Conservation (phyloP, 1,140 invertebrate species). For the Radopholus similis region DNA sequence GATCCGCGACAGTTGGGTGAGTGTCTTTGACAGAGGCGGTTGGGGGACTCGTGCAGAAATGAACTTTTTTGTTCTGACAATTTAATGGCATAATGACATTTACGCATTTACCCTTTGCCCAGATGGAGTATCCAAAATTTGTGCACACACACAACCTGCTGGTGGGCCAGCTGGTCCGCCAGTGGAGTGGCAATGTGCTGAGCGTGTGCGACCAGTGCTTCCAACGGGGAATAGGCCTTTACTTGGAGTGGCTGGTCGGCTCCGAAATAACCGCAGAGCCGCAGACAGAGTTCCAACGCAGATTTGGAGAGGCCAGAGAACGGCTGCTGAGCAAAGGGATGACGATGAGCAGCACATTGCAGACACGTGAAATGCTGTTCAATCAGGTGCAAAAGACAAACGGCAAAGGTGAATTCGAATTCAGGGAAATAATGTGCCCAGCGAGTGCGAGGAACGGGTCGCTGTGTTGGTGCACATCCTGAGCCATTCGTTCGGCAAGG, state of each 20-base stretch:
- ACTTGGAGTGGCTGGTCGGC: slow-evolving; percentile 20
- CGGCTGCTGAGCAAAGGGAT: neutral
- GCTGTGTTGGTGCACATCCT: slow-evolving; percentile 17
- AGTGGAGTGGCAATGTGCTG: slow-evolving; percentile 21
- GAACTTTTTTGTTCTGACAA: too few species aligned
- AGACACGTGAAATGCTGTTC: neutral
- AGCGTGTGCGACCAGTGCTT: slow-evolving; percentile 27
- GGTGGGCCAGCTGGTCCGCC: slow-evolving; percentile 20
- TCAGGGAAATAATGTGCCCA: neutral
- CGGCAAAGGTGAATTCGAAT: neutral
- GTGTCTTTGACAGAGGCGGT: neutral
- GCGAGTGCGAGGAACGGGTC: slow-evolving; percentile 11
- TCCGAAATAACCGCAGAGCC: slow-evolving; percentile 7
- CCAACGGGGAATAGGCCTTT: slow-evolving; percentile 18
- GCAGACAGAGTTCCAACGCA: neutral
- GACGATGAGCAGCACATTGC: neutral
- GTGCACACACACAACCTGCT: slow-evolving; percentile 22
- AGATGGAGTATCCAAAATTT: slow-evolving; percentile 33
- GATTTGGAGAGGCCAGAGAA: slow-evolving; percentile 13
- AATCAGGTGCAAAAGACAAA: neutral
- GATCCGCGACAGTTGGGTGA: slow-evolving; percentile 26
- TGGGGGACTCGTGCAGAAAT: neutral
- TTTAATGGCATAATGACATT: neutral
- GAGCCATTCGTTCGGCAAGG: slow-evolving; percentile 2
- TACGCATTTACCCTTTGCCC: too few species aligned